A percentile compares a stretch with the other conserved stretches of the same genome.
These are phyloP conservation scores for Phalacrocorax carbo DNA, from an alignment of 2,113 vertebrate species.

Conservation along the genomic window DNA sequence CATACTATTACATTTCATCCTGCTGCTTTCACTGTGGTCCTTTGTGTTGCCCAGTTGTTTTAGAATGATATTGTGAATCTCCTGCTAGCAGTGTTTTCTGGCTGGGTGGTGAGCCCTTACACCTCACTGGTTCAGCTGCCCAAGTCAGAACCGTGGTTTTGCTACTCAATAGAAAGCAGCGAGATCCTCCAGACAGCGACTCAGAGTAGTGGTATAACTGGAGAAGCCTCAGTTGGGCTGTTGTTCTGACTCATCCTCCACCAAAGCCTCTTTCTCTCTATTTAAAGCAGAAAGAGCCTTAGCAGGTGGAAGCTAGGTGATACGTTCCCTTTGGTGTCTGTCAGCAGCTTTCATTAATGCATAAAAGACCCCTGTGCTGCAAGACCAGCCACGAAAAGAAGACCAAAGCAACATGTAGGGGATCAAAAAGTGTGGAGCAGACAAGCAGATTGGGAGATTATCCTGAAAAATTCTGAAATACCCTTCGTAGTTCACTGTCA, in stretches of 20 bases:
- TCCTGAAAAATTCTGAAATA: neutral
- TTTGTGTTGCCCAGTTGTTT: neutral
- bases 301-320: neutral
- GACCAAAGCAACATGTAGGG: neutral
- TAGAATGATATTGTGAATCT: neutral
- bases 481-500: neutral
- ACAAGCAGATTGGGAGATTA: neutral
- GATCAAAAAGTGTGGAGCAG: neutral
- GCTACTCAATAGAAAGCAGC: neutral
- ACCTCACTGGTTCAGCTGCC: neutral
- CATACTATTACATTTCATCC: neutral
- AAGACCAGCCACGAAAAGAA: neutral
- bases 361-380: neutral
- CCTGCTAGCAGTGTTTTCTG: neutral
- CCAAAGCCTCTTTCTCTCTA: neutral
- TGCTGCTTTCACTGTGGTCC: neutral
- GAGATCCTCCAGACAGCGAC: neutral
- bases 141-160: neutral
- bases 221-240: neutral
- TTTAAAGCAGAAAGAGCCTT: neutral
- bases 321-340: neutral
- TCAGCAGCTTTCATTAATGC: neutral
- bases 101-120: neutral
- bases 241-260: neutral
- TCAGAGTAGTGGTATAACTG: neutral